Percentiles rank a stretch among this genome's conserved stretches.
These are phyloP conservation scores for Morpho deidamia DNA, from an alignment of 2,888 invertebrate species.

Conservation along the genomic window DNA sequence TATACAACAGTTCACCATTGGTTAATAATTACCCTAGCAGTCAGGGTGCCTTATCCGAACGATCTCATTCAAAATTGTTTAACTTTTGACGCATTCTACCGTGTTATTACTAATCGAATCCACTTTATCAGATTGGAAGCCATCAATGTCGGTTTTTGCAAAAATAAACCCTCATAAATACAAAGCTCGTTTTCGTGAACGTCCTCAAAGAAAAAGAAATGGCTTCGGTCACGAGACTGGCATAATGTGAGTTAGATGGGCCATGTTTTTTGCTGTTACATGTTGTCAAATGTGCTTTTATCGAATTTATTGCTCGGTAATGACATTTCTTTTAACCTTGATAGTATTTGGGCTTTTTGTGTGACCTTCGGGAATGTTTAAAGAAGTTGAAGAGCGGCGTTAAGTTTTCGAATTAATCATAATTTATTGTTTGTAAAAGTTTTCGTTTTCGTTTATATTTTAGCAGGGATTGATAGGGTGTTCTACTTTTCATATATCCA, in stretches of 20 bases:
- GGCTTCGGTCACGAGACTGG: slow-evolving; percentile 56
- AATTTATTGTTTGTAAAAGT: background rate
- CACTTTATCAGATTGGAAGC: slow-evolving; percentile 44
- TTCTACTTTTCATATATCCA: too few species aligned
- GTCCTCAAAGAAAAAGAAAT: slow-evolving; percentile 60
- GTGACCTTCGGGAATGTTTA: slow-evolving; percentile 32
- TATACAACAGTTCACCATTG: background rate
- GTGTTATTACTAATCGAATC: slow-evolving; percentile 43
- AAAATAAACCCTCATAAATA: slow-evolving; percentile 56
- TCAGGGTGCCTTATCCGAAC: slow-evolving; percentile 12
- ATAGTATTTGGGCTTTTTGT: slow-evolving; percentile 31
- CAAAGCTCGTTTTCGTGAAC: slow-evolving; percentile 60
- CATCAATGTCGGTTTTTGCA: slow-evolving; percentile 39
- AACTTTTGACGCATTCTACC: slow-evolving; percentile 36
- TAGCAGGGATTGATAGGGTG: too few species aligned
- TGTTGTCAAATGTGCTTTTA: slow-evolving; percentile 62
- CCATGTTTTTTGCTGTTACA: slow-evolving; percentile 53
- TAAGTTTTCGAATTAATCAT: background rate
- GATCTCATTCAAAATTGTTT: slow-evolving; percentile 28
- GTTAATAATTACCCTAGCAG: slow-evolving; percentile 11
- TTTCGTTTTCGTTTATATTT: background rate
- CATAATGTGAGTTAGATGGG: slow-evolving; percentile 61
- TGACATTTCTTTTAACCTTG: slow-evolving; percentile 53
- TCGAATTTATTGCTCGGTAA: slow-evolving; percentile 51
- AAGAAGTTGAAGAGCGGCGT: slow-evolving; percentile 49